Conservation (phyloP, 2,113 vertebrate genomes). For the Ammospiza caudacuta region DNA sequence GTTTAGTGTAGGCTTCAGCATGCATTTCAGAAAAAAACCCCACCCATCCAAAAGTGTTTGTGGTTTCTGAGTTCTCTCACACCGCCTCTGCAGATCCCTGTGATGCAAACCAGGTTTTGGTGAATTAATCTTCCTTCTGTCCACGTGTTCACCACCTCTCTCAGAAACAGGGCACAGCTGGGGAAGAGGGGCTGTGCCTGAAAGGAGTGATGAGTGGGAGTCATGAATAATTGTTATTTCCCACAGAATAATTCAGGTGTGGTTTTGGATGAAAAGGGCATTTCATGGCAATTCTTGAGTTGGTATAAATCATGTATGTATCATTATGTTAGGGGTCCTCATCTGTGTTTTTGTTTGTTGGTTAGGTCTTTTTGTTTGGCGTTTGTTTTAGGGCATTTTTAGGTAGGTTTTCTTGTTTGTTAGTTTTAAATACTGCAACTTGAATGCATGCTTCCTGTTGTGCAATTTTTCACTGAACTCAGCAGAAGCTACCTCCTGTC, state of each 20-base stretch:
- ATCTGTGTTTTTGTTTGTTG: neutral
- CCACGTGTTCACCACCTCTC: neutral
- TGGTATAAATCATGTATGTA: neutral
- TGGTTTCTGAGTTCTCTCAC: conserved; percentile 30
- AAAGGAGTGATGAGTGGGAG: neutral
- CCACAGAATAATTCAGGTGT: neutral
- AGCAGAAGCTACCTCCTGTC: neutral
- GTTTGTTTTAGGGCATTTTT: neutral
- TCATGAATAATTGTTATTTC: neutral
- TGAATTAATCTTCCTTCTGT: neutral
- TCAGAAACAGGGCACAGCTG: neutral
- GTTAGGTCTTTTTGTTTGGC: rapidly evolving
- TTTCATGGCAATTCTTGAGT: neutral
- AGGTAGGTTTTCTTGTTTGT: neutral
- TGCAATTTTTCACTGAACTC: neutral
- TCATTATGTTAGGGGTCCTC: neutral
- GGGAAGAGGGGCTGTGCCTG: neutral
- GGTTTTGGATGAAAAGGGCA: neutral
- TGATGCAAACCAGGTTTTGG: neutral
- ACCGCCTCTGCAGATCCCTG: neutral
- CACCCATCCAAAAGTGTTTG: conserved; percentile 27
- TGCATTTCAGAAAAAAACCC: neutral
- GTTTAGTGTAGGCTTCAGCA: neutral
- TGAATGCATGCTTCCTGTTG: neutral
- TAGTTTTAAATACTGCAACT: neutral